Percentiles rank a stretch among this genome's conserved stretches.
Evolutionary conservation across 37 sponge, comb jelly and placozoan species (phyloP).

Genomic region (Haliclona indistincta): DNA sequence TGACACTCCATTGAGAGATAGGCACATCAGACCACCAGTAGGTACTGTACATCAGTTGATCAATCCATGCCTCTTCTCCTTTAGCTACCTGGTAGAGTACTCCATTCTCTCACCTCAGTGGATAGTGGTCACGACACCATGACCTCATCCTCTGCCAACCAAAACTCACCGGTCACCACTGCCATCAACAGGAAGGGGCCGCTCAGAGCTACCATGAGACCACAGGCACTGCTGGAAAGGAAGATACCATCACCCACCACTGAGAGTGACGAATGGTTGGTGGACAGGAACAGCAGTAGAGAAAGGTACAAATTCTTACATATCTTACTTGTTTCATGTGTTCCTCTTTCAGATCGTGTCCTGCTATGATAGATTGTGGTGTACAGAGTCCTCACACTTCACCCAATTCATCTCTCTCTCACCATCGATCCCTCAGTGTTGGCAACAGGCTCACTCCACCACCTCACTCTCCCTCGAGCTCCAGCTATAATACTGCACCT

Average conservation of each 20-base stretch:
- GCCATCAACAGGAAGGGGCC: constrained; percentile 21
- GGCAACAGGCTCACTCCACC: constrained; percentile 18
- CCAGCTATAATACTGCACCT: not conserved
- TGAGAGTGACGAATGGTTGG: no score
- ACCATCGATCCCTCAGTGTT: not conserved
- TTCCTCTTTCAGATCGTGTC: no score
- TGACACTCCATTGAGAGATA: no score
- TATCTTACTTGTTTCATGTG: no score
- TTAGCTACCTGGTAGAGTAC: not conserved
- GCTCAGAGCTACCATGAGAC: constrained; percentile 55
- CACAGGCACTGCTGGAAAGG: constrained; percentile 17
- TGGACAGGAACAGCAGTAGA: no score
- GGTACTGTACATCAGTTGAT: not conserved
- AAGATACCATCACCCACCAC: no score
- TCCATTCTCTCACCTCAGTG: constrained; percentile 40
- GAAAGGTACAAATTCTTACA: no score
- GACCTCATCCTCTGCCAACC: constrained; percentile 21
- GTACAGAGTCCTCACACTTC: not conserved
- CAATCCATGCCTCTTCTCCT: not conserved
- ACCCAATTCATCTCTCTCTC: not conserved
- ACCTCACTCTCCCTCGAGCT: constrained; percentile 8
- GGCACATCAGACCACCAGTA: no score
- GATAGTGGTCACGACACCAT: constrained; percentile 79
- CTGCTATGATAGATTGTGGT: no score
- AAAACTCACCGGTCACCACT: not conserved